phyloP scores from a whole-genome alignment of 2,113 vertebrate genomes.

The Sula dactylatra region DNA sequence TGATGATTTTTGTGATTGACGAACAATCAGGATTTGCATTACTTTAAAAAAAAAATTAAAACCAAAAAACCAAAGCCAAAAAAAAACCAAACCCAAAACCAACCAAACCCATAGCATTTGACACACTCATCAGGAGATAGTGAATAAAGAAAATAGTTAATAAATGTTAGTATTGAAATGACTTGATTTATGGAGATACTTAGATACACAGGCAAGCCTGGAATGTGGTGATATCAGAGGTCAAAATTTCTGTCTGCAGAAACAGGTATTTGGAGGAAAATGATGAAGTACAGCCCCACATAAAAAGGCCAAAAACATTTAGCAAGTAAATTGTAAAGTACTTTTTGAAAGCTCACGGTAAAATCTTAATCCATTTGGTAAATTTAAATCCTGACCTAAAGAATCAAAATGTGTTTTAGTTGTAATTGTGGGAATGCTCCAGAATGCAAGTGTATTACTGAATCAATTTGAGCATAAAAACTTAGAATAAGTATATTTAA shows the following conservation, averaged over 20 bases:
- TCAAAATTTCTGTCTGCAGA: slow-evolving; percentile 50
- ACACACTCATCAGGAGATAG: not conserved
- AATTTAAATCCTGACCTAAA: not conserved
- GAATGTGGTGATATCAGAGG: slow-evolving; percentile 62
- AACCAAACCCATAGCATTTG: not conserved
- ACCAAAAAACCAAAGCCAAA: too few species aligned
- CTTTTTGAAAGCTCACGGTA: slow-evolving; percentile 35
- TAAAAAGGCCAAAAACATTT: slow-evolving; percentile 33
- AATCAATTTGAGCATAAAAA: slow-evolving; percentile 1
- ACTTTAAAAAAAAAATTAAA: not conserved
- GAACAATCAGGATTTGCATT: not conserved
- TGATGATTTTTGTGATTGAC: slow-evolving; percentile 14
- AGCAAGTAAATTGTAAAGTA: slow-evolving; percentile 38
- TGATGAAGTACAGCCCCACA: slow-evolving; percentile 20
- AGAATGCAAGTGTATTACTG: not conserved
- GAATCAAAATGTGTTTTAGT: not conserved
- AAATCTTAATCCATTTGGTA: not conserved
- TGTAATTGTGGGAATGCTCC: not conserved
- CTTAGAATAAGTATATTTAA: slow-evolving; percentile 1
- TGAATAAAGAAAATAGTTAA: slow-evolving; percentile 42
- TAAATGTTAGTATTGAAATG: slow-evolving; percentile 26
- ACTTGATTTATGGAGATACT: slow-evolving; percentile 53
- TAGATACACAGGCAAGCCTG: slow-evolving; percentile 11
- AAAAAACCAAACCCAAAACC: too few species aligned
- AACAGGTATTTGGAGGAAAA: slow-evolving; percentile 45